These are phyloP conservation scores for Cecidostiba fungosa DNA, from an alignment of 2,888 invertebrate genomes.

Conservation along the genomic window DNA sequence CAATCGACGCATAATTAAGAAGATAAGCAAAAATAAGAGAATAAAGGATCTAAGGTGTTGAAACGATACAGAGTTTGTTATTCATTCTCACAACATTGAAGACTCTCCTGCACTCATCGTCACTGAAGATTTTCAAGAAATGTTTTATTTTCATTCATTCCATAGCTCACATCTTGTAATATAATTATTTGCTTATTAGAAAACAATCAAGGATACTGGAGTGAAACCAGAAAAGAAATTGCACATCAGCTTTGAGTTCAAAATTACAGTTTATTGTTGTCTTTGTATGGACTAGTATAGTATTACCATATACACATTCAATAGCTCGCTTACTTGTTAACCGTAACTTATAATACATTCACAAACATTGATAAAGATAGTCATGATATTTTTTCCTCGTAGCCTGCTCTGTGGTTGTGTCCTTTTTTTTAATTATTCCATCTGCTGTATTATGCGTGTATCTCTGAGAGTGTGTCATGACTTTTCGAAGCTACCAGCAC, in stretches of 20 bases:
- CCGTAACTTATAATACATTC: constrained; percentile 79
- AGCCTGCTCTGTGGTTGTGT: constrained; percentile 52
- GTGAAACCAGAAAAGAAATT: not conserved
- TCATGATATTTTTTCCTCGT: constrained; percentile 75
- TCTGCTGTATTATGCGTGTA: constrained; percentile 1
- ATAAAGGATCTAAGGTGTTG: constrained; percentile 20
- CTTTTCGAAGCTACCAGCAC: constrained; percentile 75
- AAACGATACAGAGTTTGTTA: constrained; percentile 20
- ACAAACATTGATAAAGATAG: constrained; percentile 80
- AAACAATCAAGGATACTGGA: not conserved
- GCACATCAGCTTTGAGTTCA: constrained; percentile 69
- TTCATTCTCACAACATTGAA: constrained; percentile 15
- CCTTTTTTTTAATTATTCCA: constrained; percentile 6
- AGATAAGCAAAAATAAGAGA: not conserved
- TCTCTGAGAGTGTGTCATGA: constrained; percentile 73
- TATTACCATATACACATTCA: constrained; percentile 80
- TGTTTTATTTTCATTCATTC: not conserved
- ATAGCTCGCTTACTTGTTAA: constrained; percentile 79
- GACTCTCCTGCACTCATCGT: not conserved
- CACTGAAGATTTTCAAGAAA: not conserved
- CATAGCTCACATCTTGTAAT: not conserved
- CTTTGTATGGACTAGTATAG: constrained; percentile 80
- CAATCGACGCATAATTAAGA: not conserved
- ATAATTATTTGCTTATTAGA: not conserved
- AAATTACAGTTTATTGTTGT: constrained; percentile 80